These are phyloP conservation scores for Gryllus bimaculatus DNA, from an alignment of 1,140 invertebrate species.

Conservation along the genomic window DNA sequence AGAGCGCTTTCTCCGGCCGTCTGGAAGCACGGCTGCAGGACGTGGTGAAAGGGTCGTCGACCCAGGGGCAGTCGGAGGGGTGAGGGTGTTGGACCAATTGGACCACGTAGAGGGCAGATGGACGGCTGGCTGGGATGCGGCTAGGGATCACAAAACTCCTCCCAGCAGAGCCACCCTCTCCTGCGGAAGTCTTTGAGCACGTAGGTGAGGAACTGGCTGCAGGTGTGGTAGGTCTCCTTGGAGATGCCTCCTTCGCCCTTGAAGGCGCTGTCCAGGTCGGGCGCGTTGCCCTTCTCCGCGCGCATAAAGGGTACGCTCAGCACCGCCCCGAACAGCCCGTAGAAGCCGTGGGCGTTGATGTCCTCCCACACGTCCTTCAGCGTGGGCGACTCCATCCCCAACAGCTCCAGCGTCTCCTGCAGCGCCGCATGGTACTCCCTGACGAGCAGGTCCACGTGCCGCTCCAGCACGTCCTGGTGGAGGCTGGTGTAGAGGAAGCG, in stretches of 20 bases:
- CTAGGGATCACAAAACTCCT: too few relatives aligned
- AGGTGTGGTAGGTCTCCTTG: too few relatives aligned
- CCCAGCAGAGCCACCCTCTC: too few relatives aligned
- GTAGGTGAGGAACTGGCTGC: too few relatives aligned
- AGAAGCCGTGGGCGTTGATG: constrained; percentile 28
- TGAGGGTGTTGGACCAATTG: too few relatives aligned
- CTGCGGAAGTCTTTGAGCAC: too few relatives aligned
- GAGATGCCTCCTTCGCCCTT: neutral
- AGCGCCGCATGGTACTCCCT: constrained; percentile 35
- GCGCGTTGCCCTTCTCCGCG: neutral
- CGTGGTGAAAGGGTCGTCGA: too few relatives aligned
- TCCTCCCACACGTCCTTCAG: constrained; percentile 30
- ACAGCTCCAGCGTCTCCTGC: constrained; percentile 29
- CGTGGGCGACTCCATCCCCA: constrained; percentile 35
- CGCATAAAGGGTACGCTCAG: constrained; percentile 25
- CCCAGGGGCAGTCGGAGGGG: too few relatives aligned
- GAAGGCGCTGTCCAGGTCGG: neutral
- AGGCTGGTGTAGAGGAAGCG: constrained; percentile 46
- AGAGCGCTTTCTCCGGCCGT: too few relatives aligned
- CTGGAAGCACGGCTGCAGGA: too few relatives aligned
- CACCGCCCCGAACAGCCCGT: constrained; percentile 29
- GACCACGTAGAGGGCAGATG: too few relatives aligned
- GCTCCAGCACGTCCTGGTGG: constrained; percentile 31
- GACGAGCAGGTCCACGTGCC: constrained; percentile 32
- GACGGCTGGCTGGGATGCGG: too few relatives aligned